Evolutionary conservation across 2,113 vertebrate species (phyloP).

Genomic region (Esox niger): DNA sequence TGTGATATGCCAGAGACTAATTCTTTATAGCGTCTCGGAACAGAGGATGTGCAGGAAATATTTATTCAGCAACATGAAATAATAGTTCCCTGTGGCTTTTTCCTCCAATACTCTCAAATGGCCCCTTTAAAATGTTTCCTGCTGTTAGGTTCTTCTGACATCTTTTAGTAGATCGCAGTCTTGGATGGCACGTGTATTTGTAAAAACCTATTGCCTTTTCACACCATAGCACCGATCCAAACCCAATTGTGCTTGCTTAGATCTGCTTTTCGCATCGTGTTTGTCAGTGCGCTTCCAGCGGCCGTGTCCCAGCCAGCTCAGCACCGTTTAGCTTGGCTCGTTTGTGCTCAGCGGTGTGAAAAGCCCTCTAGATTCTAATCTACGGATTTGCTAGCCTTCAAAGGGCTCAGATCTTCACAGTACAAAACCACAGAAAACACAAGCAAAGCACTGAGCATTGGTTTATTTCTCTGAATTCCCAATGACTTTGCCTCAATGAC

Average conservation of each 20-base stretch:
- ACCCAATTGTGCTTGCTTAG: too few species aligned
- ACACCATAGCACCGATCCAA: too few species aligned
- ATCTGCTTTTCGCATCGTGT: too few species aligned
- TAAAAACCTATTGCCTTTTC: too few species aligned
- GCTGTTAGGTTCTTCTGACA: background rate
- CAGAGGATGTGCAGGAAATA: constrained; percentile 22
- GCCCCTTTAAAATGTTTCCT: background rate
- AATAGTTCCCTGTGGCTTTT: constrained; percentile 2
- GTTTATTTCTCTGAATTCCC: background rate
- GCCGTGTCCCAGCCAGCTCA: too few species aligned
- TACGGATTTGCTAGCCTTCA: too few species aligned
- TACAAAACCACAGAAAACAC: constrained; percentile 6
- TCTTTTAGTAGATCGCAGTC: background rate
- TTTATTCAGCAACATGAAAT: constrained; percentile 23
- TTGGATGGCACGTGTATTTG: background rate
- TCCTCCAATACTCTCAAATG: background rate
- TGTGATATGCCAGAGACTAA: constrained; percentile 41
- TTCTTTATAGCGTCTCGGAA: constrained; percentile 26
- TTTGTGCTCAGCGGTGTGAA: too few species aligned
- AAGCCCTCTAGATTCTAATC: too few species aligned
- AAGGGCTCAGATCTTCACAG: constrained; percentile 3
- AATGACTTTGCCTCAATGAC: constrained; percentile 37
- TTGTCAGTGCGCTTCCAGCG: too few species aligned
- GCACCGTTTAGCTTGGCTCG: too few species aligned
- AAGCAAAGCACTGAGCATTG: background rate